phyloP scores from a whole-genome alignment of 2,113 vertebrate species.

The Notarius quadriscutis region DNA sequence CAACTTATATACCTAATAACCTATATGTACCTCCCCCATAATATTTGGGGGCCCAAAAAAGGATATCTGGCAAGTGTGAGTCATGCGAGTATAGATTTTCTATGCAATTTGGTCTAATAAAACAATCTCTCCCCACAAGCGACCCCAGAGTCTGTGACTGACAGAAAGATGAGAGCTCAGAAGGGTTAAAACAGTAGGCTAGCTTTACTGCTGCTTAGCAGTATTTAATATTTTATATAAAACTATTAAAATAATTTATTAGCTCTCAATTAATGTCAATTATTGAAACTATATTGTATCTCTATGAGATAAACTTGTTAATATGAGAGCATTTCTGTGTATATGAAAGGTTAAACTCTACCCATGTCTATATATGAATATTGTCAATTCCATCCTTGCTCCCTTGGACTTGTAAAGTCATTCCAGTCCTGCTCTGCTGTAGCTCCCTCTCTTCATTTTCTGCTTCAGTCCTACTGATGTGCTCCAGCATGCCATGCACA shows the following conservation, averaged over 20 bases:
- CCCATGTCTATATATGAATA: constrained; percentile 24
- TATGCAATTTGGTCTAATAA: too few species aligned
- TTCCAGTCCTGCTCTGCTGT: constrained; percentile 49
- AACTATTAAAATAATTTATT: neutral
- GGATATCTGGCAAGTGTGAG: too few species aligned
- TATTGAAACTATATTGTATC: neutral
- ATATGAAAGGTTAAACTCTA: neutral
- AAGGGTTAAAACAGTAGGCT: neutral
- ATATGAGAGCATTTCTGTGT: neutral
- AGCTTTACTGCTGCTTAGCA: neutral
- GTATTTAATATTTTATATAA: neutral
- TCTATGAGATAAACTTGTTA: neutral
- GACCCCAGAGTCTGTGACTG: too few species aligned
- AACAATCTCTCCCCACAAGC: too few species aligned
- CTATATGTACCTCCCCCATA: too few species aligned
- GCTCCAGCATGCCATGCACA: constrained; percentile 77
- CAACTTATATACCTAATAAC: too few species aligned
- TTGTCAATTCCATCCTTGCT: neutral
- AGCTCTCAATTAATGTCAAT: neutral
- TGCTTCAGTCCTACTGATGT: constrained; percentile 73
- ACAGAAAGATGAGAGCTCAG: neutral
- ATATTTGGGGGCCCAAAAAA: too few species aligned
- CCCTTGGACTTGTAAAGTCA: constrained; percentile 50
- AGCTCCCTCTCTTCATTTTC: constrained; percentile 52
- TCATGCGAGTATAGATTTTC: too few species aligned